Conservation (phyloP, 2,888 invertebrate genomes). For the Cheilosia impressa region DNA sequence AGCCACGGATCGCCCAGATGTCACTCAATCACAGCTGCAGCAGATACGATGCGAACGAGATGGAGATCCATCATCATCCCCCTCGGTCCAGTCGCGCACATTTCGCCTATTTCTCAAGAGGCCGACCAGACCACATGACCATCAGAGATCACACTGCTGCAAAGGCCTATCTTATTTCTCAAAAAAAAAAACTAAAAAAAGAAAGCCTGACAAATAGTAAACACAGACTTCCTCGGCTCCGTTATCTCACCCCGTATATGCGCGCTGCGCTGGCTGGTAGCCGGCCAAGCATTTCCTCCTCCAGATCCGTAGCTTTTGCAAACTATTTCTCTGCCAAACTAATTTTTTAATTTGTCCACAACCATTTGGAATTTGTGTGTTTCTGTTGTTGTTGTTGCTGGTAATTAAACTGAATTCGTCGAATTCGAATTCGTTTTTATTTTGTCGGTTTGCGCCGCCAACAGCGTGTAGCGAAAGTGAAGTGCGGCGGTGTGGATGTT, state of each 20-base stretch:
- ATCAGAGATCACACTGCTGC: conserved; percentile 3
- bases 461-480: conserved; percentile 63
- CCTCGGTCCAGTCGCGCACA: neutral
- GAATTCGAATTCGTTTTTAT: conserved; percentile 27
- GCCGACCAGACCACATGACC: conserved; percentile 49
- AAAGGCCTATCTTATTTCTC: conserved; percentile 6
- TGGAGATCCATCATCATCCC: neutral
- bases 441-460: conserved; percentile 11
- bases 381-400: conserved; percentile 28
- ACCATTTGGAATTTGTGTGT: conserved; percentile 21
- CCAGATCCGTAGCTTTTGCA: conserved; percentile 24
- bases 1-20: conserved; percentile 37
- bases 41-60: conserved; percentile 24
- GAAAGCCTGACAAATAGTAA: conserved; percentile 50
- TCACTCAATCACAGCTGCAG: conserved; percentile 32
- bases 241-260: conserved; percentile 6
- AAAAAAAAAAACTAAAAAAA: neutral
- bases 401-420: conserved; percentile 51
- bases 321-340: conserved; percentile 40
- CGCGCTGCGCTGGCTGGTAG: conserved; percentile 3
- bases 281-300: conserved; percentile 45
- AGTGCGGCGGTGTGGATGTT: conserved; percentile 58
- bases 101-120: conserved; percentile 55
- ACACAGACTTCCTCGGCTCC: conserved; percentile 54
- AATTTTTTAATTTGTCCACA: conserved; percentile 45